Percentiles rank a stretch among this genome's conserved stretches.
phyloP scores from a whole-genome alignment of 2,797 vertebrate species.

The Chaetophractus vellerosus region DNA sequence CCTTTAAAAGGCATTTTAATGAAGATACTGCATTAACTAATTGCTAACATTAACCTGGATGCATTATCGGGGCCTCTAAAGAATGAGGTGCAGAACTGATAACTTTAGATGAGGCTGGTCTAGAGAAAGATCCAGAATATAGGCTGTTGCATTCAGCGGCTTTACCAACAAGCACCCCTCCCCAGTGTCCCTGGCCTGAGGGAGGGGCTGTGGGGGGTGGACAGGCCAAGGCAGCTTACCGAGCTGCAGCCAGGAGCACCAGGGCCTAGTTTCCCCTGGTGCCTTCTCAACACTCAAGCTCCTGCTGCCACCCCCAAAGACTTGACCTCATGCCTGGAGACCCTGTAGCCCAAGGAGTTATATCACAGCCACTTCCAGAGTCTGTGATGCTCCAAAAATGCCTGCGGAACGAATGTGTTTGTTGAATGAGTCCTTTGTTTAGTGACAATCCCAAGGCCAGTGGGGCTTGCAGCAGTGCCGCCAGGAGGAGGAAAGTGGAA shows the following conservation, averaged over 20 bases:
- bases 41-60: background rate
- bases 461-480: no score
- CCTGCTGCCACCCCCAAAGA: no score
- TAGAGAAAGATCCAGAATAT: background rate
- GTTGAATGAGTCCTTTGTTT: slow-evolving; percentile 9
- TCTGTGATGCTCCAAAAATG: background rate
- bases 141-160: background rate
- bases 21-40: background rate
- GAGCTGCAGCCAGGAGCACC: background rate
- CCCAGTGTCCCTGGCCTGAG: background rate
- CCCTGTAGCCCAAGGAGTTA: background rate
- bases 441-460: background rate
- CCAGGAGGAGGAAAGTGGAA: background rate
- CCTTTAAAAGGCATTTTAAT: slow-evolving; percentile 34
- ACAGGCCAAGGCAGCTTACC: background rate
- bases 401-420: background rate
- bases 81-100: background rate
- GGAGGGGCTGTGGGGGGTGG: background rate
- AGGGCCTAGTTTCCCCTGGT: background rate
- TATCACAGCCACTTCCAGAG: background rate
- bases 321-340: background rate
- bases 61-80: background rate
- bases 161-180: background rate
- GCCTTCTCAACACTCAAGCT: background rate
- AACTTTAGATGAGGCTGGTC: background rate